Conservation (phyloP, 2,888 invertebrate species). For the Eudemis profundana region DNA sequence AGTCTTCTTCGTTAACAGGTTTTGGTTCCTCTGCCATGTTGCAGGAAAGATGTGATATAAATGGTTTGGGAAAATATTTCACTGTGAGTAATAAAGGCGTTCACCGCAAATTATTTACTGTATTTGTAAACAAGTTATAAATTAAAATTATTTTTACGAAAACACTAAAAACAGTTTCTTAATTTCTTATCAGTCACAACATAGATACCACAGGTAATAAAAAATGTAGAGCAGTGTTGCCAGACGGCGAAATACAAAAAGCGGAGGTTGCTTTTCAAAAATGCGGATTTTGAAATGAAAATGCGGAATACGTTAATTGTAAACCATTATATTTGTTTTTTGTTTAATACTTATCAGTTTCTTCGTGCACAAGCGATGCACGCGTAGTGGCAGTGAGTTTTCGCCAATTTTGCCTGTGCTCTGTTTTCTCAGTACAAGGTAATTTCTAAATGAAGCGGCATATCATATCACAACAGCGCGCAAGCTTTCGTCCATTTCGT, state of each 20-base stretch:
- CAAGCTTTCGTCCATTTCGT: too few species aligned
- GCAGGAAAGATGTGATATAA: background rate
- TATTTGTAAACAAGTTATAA: conserved; percentile 5
- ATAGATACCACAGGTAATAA: conserved; percentile 9
- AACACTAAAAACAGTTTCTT: conserved; percentile 22
- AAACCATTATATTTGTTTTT: too few species aligned
- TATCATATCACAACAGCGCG: too few species aligned
- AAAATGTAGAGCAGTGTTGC: background rate
- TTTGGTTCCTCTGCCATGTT: conserved; percentile 75
- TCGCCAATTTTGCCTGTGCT: too few species aligned
- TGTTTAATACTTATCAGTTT: too few species aligned
- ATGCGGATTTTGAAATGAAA: too few species aligned
- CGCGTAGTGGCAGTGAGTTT: too few species aligned
- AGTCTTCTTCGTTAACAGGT: conserved; percentile 86
- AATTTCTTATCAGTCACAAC: conserved; percentile 19
- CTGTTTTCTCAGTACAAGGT: too few species aligned
- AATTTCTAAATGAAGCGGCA: too few species aligned
- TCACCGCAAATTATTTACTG: background rate
- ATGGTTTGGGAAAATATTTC: background rate
- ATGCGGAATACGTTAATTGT: too few species aligned
- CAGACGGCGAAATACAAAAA: background rate
- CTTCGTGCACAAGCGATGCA: too few species aligned
- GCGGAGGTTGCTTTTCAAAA: background rate
- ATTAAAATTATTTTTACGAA: conserved; percentile 9
- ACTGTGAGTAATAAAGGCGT: background rate